Percentiles rank a stretch among this genome's conserved stretches.
These are phyloP conservation scores for Nannobrachium achirus DNA, from an alignment of 2,113 vertebrate genomes.

Conservation along the genomic window DNA sequence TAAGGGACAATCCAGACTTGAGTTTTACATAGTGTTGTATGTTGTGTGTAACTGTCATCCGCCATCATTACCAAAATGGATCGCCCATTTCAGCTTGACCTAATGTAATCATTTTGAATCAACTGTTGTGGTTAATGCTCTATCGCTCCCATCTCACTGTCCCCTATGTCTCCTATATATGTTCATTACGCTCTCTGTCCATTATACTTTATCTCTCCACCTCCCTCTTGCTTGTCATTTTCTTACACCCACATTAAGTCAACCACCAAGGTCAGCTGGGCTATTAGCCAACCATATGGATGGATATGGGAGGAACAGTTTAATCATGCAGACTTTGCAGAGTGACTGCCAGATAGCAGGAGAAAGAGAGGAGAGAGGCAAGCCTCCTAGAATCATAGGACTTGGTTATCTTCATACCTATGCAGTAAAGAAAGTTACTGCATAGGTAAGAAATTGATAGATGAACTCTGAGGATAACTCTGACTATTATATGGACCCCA, in stretches of 20 bases:
- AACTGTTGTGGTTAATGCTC: too few relatives aligned
- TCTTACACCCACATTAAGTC: conserved; percentile 16
- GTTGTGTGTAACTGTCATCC: too few relatives aligned
- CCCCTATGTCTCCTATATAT: background rate
- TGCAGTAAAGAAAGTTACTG: background rate
- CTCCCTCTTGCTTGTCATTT: conserved; percentile 1
- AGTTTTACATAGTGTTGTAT: too few relatives aligned
- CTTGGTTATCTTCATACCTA: background rate
- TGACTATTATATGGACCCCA: too few relatives aligned
- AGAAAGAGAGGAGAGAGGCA: background rate
- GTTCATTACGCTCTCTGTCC: conserved; percentile 10
- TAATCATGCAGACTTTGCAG: conserved; percentile 36
- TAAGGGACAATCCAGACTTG: too few relatives aligned
- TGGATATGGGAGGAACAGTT: conserved; percentile 19
- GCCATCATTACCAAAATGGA: too few relatives aligned
- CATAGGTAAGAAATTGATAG: background rate
- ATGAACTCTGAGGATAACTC: too few relatives aligned
- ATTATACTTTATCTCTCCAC: background rate
- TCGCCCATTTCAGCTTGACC: too few relatives aligned
- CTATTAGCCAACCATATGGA: conserved; percentile 33
- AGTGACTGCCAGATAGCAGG: background rate
- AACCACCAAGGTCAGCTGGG: conserved; percentile 34
- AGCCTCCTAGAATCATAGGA: conserved; percentile 8
- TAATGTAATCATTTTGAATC: too few relatives aligned
- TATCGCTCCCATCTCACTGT: too few relatives aligned